A percentile compares a stretch with the other conserved stretches of the same genome.
These are phyloP conservation scores for Chrysochloris asiatica DNA, from an alignment of 2,113 vertebrate genomes.

Conservation along the genomic window DNA sequence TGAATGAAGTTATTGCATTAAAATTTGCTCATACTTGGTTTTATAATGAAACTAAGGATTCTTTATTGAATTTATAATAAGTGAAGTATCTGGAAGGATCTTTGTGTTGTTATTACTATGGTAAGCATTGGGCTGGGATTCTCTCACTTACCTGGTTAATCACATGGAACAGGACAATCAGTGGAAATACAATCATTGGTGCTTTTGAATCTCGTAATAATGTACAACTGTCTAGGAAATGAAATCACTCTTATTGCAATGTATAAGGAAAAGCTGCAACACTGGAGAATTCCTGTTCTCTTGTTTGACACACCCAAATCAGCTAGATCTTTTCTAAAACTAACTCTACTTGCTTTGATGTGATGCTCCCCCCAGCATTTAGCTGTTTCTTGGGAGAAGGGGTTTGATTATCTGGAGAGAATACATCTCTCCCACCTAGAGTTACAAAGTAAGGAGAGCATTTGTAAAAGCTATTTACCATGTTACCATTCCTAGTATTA, in stretches of 20 bases:
- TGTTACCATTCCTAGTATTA: not conserved
- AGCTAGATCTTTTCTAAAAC: too few relatives aligned
- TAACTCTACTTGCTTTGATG: too few relatives aligned
- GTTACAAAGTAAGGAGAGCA: not conserved
- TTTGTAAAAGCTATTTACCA: not conserved
- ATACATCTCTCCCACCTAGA: too few relatives aligned
- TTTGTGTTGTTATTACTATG: not conserved
- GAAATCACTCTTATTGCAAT: not conserved
- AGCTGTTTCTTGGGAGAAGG: too few relatives aligned
- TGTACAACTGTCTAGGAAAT: not conserved
- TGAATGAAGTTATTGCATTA: not conserved
- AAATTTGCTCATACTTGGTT: not conserved
- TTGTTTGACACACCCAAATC: too few relatives aligned
- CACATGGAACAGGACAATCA: not conserved
- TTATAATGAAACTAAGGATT: not conserved
- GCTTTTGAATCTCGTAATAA: not conserved
- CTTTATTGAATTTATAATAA: not conserved
- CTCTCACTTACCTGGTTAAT: not conserved
- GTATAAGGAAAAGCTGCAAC: not conserved
- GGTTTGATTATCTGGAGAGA: too few relatives aligned
- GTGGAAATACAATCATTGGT: not conserved
- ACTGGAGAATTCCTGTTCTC: not conserved
- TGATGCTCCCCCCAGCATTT: too few relatives aligned
- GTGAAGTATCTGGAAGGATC: not conserved
- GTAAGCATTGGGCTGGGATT: not conserved